A percentile compares a stretch with the other conserved stretches of the same genome.
phyloP scores from a whole-genome alignment of 2,113 vertebrate species.

The Semicossyphus pulcher region DNA sequence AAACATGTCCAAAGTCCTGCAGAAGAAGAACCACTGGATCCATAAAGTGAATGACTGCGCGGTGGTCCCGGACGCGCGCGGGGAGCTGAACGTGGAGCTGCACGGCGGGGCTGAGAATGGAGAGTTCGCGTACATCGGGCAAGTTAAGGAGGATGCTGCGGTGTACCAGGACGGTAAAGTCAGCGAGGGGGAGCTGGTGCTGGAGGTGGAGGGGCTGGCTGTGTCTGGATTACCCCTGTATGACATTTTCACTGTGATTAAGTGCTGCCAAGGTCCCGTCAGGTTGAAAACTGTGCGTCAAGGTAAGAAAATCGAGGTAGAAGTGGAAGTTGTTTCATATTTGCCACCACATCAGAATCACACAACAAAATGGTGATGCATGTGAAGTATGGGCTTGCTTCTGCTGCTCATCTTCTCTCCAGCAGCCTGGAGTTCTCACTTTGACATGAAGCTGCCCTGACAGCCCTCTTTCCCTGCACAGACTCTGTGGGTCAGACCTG shows the following conservation, averaged over 20 bases:
- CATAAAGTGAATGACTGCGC: slow-evolving; percentile 87
- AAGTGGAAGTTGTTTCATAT: slow-evolving; percentile 31
- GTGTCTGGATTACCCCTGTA: slow-evolving; percentile 95
- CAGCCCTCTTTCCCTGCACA: slow-evolving; percentile 61
- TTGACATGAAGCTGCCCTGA: slow-evolving; percentile 70
- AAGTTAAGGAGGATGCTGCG: slow-evolving; percentile 76
- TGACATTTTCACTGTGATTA: slow-evolving; percentile 88
- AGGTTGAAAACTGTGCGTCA: slow-evolving; percentile 91
- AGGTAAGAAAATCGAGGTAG: slow-evolving; percentile 91
- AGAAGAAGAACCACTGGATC: slow-evolving; percentile 94
- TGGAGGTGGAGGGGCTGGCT: slow-evolving; percentile 92
- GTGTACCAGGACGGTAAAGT: slow-evolving; percentile 82
- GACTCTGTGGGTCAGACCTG: slow-evolving; percentile 50
- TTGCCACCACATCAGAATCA: slow-evolving; percentile 25
- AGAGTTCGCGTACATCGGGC: slow-evolving; percentile 89
- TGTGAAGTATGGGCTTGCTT: slow-evolving; percentile 49
- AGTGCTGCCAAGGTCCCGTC: slow-evolving; percentile 87
- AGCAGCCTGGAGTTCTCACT: slow-evolving; percentile 51
- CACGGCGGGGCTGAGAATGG: slow-evolving; percentile 93
- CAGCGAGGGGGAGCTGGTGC: slow-evolving; percentile 88
- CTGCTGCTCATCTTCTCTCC: slow-evolving; percentile 32
- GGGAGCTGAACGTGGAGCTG: slow-evolving; percentile 85
- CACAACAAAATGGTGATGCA: slow-evolving; percentile 21
- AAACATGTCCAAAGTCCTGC: slow-evolving; percentile 91
- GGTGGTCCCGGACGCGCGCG: slow-evolving; percentile 80